Base-by-base conservation (phyloP, 2,113 vertebrate genomes). In the Cottus gobio region DNA sequence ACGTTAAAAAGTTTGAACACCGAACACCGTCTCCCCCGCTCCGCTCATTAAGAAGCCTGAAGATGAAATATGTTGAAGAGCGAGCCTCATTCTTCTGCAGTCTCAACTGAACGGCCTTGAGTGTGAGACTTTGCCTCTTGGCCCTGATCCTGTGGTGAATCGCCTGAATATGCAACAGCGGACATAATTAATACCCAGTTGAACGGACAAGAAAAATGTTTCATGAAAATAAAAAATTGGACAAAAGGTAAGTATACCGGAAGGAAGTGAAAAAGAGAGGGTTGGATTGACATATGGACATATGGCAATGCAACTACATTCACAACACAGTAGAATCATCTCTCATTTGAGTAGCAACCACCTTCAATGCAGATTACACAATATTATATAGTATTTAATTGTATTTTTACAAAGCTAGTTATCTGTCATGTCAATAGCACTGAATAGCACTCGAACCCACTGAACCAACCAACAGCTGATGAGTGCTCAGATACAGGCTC, bases 141-240 rank as follows among this genome's bases (percentile, higher is more conserved):
- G 78, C 71, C 67, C 52, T 64, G 77, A 80, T 85, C 67, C 80
- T 84, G 65, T 56, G 42, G 70, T 75, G 83, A 89, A 91, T 57
- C 81, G 67, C 71, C 52, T 48, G 67, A 82, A 80, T 89, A 84
- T 88, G 79, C 83, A 86, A 81, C 77, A 77, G 79, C 48, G 77
- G 80, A 75, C 72, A 85, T 87, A 85, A 90, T 92, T 92, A 90
- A 89, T 86, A 87, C 78, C 82, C 80, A 82, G 79, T 58, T 87
- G 81, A 87, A 87, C 12, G 18, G 85, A 77, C 60, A 60, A 75
- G 77, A 62, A 68, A 72, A 74, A 67, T 56, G 15, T 73, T 75
- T 82, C 42, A 73, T 76, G 54, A 42, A 79, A 46, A 18, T 13
- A 80, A 75, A 80, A 48, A 37, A 26, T 28, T 5, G 2, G 3